These are phyloP conservation scores for Mamestra brassicae DNA, from an alignment of 2,888 invertebrate genomes.

Conservation along the genomic window DNA sequence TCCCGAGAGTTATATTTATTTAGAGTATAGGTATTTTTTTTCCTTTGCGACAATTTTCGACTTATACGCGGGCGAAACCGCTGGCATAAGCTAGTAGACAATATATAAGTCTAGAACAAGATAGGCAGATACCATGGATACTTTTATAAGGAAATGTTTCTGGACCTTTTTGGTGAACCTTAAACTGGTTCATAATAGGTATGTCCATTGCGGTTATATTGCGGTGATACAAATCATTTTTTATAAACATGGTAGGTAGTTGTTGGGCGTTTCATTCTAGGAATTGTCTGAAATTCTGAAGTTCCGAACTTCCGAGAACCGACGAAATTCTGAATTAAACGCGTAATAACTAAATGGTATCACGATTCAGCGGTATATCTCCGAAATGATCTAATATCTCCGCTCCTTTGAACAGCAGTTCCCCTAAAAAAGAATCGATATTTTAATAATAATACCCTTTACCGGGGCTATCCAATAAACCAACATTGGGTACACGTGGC, in stretches of 20 bases:
- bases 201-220: no score
- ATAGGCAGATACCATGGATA: no score
- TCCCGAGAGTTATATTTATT: no score
- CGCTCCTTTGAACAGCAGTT: constrained; percentile 29
- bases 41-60: no score
- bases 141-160: no score
- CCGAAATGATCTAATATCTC: constrained; percentile 32
- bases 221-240: no score
- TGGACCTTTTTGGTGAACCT: no score
- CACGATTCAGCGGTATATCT: constrained; percentile 26
- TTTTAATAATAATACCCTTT: constrained; percentile 63
- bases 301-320: not conserved
- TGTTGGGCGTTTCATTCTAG: not conserved
- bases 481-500: constrained; percentile 73
- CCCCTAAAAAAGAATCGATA: constrained; percentile 49
- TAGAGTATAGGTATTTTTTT: no score
- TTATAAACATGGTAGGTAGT: not conserved
- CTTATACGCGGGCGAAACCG: no score
- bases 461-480: constrained; percentile 69
- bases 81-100: no score
- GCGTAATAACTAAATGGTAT: constrained; percentile 5
- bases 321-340: not conserved
- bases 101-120: no score
- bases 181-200: no score
- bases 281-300: not conserved